Evolutionary conservation across 2,113 vertebrate species (phyloP).

Genomic region (Baryphthengus martii): DNA sequence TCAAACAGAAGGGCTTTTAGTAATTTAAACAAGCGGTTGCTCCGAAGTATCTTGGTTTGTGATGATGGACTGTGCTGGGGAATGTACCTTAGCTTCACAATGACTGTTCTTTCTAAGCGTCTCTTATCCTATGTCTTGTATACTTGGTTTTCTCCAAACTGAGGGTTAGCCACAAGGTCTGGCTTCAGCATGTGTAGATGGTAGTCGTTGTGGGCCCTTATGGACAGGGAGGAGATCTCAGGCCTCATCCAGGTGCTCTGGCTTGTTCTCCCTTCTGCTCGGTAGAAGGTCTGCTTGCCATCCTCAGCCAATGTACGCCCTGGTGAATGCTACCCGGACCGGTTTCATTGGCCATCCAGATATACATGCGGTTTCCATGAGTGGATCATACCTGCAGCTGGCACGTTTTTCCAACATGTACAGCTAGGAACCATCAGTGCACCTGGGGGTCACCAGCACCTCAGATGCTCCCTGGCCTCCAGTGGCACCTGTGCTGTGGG

Average conservation of each 20-base stretch:
- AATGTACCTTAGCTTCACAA: neutral
- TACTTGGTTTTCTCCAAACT: neutral
- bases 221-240: neutral
- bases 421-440: neutral
- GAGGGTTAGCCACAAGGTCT: neutral
- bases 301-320: fast-evolving
- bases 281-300: neutral
- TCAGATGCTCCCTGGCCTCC: neutral
- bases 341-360: neutral
- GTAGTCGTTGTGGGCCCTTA: neutral
- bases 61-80: neutral
- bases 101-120: neutral
- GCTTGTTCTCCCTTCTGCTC: neutral
- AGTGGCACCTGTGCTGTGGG: fast-evolving
- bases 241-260: neutral
- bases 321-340: too few species aligned
- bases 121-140: neutral
- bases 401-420: neutral
- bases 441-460: neutral
- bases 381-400: neutral
- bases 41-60: neutral
- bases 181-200: fast-evolving
- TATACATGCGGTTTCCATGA: fast-evolving
- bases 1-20: neutral
- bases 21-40: neutral